Percentiles rank a stretch among this genome's conserved stretches.
phyloP scores from a whole-genome alignment of 2,113 vertebrate species.

The Hassar affinis region DNA sequence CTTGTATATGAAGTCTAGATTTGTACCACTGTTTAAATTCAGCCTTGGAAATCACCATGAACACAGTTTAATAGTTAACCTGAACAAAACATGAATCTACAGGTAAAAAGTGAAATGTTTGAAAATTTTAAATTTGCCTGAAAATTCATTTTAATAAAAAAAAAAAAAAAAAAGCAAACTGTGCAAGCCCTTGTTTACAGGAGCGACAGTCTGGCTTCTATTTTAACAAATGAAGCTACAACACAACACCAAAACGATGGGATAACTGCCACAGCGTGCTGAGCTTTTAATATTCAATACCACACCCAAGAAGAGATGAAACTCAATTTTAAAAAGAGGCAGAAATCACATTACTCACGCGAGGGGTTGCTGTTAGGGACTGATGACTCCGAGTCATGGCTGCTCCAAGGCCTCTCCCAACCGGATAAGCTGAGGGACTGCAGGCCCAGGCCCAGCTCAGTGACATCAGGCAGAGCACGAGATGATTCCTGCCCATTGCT shows the following conservation, averaged over 20 bases:
- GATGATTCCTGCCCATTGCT: conserved; percentile 84
- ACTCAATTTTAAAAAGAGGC: not conserved
- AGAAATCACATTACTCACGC: conserved; percentile 76
- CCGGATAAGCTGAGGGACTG: conserved; percentile 91
- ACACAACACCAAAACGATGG: not conserved
- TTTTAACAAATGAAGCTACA: not conserved
- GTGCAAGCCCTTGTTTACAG: not conserved
- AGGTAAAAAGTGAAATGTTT: not conserved
- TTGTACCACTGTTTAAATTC: conserved; percentile 47
- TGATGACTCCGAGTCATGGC: conserved; percentile 84
- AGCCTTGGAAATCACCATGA: not conserved
- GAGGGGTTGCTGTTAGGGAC: conserved; percentile 83
- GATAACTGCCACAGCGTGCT: not conserved
- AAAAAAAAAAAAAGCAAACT: not conserved
- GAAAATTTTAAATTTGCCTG: not conserved
- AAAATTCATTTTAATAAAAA: not conserved
- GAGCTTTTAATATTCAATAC: not conserved
- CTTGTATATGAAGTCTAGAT: conserved; percentile 57
- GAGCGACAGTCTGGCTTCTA: not conserved
- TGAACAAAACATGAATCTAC: not conserved
- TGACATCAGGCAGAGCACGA: conserved; percentile 83
- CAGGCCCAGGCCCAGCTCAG: conserved; percentile 94
- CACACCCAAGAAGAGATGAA: not conserved
- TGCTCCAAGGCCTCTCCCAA: conserved; percentile 97
- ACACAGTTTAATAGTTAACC: not conserved